A percentile compares a stretch with the other conserved stretches of the same genome.
These are phyloP conservation scores for Coremacera marginata DNA, from an alignment of 2,888 invertebrate species.

Conservation along the genomic window DNA sequence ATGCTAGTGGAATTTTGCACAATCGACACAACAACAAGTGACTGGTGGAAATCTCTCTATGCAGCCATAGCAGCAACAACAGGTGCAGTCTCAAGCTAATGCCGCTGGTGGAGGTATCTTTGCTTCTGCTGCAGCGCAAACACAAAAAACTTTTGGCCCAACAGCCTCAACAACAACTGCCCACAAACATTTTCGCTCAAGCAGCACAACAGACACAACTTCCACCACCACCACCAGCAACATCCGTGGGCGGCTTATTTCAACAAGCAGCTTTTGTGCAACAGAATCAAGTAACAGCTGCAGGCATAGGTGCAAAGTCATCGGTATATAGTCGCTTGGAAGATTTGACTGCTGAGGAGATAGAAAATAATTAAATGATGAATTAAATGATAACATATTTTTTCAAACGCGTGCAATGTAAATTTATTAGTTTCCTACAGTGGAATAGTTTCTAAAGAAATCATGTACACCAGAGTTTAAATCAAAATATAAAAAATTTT, in stretches of 20 bases:
- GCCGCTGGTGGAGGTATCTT: not conserved
- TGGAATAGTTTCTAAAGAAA: not conserved
- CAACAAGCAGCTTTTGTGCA: slow-evolving; percentile 48
- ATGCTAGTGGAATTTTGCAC: not conserved
- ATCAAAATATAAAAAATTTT: not conserved
- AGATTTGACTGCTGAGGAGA: slow-evolving; percentile 74
- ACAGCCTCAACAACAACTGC: slow-evolving; percentile 37
- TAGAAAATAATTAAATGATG: too few species aligned
- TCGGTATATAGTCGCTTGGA: slow-evolving; percentile 73
- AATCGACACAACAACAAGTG: slow-evolving; percentile 31
- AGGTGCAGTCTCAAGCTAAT: slow-evolving; percentile 16
- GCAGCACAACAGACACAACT: slow-evolving; percentile 42
- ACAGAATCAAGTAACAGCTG: slow-evolving; percentile 52
- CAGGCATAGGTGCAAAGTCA: slow-evolving; percentile 11
- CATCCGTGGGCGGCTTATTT: slow-evolving; percentile 9
- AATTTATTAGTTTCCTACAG: not conserved
- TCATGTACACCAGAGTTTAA: not conserved
- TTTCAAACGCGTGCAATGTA: not conserved
- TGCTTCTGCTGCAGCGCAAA: slow-evolving; percentile 2
- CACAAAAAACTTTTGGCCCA: slow-evolving; percentile 19
- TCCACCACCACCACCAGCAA: slow-evolving; percentile 11
- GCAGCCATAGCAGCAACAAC: slow-evolving; percentile 40
- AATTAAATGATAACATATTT: too few species aligned
- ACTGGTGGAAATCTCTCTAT: slow-evolving; percentile 44
- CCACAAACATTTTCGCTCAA: slow-evolving; percentile 44